These are phyloP conservation scores for Cheilosia grossa DNA, from an alignment of 2,888 invertebrate species.

Conservation along the genomic window DNA sequence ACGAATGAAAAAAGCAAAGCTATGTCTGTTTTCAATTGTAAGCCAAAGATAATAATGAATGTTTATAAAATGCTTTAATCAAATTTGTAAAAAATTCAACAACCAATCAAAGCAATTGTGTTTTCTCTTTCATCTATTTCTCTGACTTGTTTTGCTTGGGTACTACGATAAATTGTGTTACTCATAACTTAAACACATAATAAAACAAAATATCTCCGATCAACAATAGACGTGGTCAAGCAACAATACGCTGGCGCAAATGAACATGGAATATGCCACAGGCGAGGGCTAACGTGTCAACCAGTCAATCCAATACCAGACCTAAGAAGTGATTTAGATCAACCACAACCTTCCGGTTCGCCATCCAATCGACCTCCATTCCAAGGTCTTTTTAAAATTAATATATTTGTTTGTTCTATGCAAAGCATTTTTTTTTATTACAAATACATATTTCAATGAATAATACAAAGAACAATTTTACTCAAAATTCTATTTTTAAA, in stretches of 20 bases:
- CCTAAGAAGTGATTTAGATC: conserved; percentile 86
- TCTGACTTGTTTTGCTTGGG: conserved; percentile 25
- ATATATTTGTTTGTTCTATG: conserved; percentile 35
- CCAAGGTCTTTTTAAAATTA: conserved; percentile 80
- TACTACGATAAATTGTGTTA: conserved; percentile 19
- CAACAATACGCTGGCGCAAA: conserved; percentile 85
- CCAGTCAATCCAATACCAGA: conserved; percentile 93
- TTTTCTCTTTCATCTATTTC: conserved; percentile 57
- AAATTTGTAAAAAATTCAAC: conserved; percentile 5
- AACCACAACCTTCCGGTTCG: conserved; percentile 81
- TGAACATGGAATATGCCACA: conserved; percentile 93
- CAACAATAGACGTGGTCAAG: conserved; percentile 79
- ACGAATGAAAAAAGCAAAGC: not conserved
- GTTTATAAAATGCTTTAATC: not conserved
- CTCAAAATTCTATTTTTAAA: conserved; percentile 13
- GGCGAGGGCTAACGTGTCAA: conserved; percentile 92
- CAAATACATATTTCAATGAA: conserved; percentile 27
- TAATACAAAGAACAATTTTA: conserved; percentile 26
- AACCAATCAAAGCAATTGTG: conserved; percentile 32
- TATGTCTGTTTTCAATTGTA: conserved; percentile 12
- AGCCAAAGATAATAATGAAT: not conserved
- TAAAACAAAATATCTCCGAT: conserved; percentile 16
- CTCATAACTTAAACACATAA: not conserved
- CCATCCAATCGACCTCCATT: conserved; percentile 83
- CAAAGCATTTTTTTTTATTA: conserved; percentile 27